Conservation (phyloP, 2,113 vertebrate species). For the Triplophysa siluroides region DNA sequence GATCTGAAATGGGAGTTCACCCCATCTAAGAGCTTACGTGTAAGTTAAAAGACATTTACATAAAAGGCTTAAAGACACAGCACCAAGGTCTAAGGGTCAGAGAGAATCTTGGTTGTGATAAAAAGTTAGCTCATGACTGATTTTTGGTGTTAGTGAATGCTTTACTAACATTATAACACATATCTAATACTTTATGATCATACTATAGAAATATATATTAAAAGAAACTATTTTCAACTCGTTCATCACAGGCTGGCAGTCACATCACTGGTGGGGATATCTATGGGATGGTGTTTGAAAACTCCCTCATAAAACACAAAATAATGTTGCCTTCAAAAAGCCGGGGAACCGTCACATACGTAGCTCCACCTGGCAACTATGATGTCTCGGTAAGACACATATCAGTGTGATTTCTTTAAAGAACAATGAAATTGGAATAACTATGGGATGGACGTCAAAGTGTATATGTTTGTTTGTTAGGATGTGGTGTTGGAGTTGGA, state of each 20-base stretch:
- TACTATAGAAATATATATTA: too few species aligned
- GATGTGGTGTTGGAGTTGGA: slow-evolving; percentile 96
- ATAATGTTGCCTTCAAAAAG: slow-evolving; percentile 94
- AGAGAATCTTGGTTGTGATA: neutral
- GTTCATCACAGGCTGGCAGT: slow-evolving; percentile 83
- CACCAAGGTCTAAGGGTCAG: too few species aligned
- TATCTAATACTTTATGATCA: neutral
- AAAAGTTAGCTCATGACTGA: too few species aligned
- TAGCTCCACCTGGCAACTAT: slow-evolving; percentile 90
- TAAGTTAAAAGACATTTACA: slow-evolving; percentile 62
- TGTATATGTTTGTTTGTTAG: slow-evolving; percentile 62
- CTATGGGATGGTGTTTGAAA: slow-evolving; percentile 88
- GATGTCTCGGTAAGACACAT: slow-evolving; percentile 85
- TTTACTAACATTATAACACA: too few species aligned
- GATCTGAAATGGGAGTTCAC: slow-evolving; percentile 94
- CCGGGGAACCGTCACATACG: slow-evolving; percentile 92
- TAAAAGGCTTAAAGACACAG: too few species aligned
- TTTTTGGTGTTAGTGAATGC: too few species aligned
- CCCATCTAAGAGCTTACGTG: slow-evolving; percentile 87
- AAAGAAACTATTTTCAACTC: neutral
- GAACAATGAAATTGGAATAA: neutral
- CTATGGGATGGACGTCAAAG: neutral
- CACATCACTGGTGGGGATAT: slow-evolving; percentile 98
- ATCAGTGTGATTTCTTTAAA: neutral
- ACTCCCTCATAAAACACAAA: slow-evolving; percentile 96